phyloP scores from a whole-genome alignment of 2,797 vertebrate species.

The Danionella dracula region DNA sequence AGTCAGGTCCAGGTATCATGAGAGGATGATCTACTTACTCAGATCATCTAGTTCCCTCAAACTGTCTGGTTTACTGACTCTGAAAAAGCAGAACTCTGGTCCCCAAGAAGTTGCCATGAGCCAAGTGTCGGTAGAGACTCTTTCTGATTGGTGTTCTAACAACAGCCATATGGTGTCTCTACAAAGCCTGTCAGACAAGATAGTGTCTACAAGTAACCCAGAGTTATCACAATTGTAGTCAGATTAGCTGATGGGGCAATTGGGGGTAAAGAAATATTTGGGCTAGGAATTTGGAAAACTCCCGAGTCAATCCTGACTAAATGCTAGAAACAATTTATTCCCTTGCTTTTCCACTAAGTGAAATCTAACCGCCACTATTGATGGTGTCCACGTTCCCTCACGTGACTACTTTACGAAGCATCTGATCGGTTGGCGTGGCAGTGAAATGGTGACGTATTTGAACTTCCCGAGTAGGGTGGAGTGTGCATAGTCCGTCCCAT shows the following conservation, averaged over 20 bases:
- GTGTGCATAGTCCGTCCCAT: too few species aligned
- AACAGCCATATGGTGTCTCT: slow-evolving; percentile 54
- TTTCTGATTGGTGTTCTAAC: slow-evolving; percentile 47
- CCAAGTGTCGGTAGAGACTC: slow-evolving; percentile 40
- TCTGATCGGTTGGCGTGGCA: too few species aligned
- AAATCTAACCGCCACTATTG: too few species aligned
- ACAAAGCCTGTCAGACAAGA: slow-evolving; percentile 47
- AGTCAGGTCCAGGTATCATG: slow-evolving; percentile 81
- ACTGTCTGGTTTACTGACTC: slow-evolving; percentile 57
- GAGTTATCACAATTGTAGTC: slow-evolving; percentile 31
- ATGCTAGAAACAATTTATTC: too few species aligned
- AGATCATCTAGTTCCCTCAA: slow-evolving; percentile 54
- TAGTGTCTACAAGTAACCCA: slow-evolving; percentile 28
- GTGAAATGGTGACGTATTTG: too few species aligned
- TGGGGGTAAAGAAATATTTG: too few species aligned
- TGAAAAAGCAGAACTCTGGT: slow-evolving; percentile 45
- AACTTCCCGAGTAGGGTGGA: too few species aligned
- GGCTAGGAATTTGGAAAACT: too few species aligned
- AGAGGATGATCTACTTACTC: slow-evolving; percentile 69
- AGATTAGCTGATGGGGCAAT: not conserved
- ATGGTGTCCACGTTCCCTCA: too few species aligned
- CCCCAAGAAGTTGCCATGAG: slow-evolving; percentile 37
- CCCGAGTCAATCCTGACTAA: too few species aligned
- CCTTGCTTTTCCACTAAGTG: too few species aligned
- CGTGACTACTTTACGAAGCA: too few species aligned